Conservation (phyloP, 2,113 vertebrate species). For the Oreotragus oreotragus region DNA sequence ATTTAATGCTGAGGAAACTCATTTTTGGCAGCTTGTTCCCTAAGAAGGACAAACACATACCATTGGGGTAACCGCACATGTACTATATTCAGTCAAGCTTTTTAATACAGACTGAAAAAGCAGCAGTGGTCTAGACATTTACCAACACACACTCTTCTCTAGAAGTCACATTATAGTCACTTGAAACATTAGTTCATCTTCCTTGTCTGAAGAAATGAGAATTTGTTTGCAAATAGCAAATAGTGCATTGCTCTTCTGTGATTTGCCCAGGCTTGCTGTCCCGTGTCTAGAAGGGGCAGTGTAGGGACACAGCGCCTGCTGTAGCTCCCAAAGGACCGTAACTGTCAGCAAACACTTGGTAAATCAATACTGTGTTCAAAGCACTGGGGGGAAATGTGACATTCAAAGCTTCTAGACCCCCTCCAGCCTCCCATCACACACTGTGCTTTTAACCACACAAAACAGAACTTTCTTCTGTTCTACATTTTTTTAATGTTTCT, state of each 20-base stretch:
- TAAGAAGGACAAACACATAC: background rate
- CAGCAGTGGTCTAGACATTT: background rate
- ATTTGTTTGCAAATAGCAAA: background rate
- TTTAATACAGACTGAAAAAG: background rate
- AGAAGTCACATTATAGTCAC: background rate
- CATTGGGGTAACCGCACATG: background rate
- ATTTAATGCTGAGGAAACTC: background rate
- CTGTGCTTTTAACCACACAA: background rate
- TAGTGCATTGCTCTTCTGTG: background rate
- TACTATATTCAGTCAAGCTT: background rate
- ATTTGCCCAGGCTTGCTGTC: background rate
- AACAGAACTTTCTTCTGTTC: background rate
- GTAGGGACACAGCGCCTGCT: background rate
- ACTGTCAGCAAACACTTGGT: background rate
- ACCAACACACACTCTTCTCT: background rate
- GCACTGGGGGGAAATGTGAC: background rate
- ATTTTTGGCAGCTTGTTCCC: background rate
- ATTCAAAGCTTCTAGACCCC: background rate
- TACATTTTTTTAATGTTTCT: background rate
- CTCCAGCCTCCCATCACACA: background rate
- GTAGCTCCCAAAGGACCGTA: rapidly evolving
- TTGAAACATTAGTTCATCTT: background rate
- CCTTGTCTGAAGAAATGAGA: background rate
- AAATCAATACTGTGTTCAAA: background rate
- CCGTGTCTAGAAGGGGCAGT: no score